Evolutionary conservation across 2,888 invertebrate genomes (phyloP).

Genomic region (Diaperis boleti): DNA sequence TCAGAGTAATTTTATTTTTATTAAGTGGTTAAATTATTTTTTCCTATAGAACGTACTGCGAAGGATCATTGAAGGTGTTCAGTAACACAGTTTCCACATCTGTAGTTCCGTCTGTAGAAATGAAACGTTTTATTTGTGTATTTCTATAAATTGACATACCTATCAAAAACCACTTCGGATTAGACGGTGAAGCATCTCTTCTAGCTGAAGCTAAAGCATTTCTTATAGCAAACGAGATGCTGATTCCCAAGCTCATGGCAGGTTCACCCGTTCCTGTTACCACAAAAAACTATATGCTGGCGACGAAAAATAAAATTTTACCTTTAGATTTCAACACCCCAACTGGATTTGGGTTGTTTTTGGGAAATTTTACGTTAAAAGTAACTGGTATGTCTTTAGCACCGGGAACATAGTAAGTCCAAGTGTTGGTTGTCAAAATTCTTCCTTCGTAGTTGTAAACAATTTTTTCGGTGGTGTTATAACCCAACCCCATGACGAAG

Average conservation of each 20-base stretch:
- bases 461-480: conserved; percentile 77
- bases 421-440: conserved; percentile 81
- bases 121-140: no score
- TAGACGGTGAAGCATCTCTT: conserved; percentile 71
- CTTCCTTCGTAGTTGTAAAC: conserved; percentile 75
- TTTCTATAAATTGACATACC: no score
- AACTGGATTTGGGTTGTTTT: conserved; percentile 74
- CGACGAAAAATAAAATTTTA: no score
- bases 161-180: conserved; percentile 56
- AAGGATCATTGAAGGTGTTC: conserved; percentile 55
- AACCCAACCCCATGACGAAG: conserved; percentile 73
- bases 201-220: conserved; percentile 78
- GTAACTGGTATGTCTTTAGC: conserved; percentile 84
- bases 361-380: conserved; percentile 77
- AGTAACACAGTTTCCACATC: conserved; percentile 65
- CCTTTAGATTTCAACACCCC: conserved; percentile 83
- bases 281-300: not conserved
- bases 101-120: conserved; percentile 67
- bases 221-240: conserved; percentile 73
- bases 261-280: not conserved
- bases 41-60: conserved; percentile 57
- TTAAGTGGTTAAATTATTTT: no score
- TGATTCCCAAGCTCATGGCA: not conserved
- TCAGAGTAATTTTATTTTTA: no score
- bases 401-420: conserved; percentile 85